Evolutionary conservation across 2,797 vertebrate species (phyloP).

Genomic region (Fistularia tabacaria): DNA sequence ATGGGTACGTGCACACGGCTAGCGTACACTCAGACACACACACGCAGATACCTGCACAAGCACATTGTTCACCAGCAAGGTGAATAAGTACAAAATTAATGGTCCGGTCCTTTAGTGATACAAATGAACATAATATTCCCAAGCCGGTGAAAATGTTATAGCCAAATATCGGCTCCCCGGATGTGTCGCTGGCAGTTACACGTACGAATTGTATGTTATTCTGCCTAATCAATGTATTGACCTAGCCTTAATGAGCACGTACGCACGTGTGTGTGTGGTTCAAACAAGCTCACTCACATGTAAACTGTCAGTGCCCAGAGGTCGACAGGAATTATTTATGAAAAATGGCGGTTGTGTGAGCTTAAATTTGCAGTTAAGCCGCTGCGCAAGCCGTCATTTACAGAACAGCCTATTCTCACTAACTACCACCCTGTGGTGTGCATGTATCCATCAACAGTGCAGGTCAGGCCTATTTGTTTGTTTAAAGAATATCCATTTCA

Average conservation of each 20-base stretch:
- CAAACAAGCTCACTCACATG: conserved; percentile 14
- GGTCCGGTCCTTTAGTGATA: conserved; percentile 44
- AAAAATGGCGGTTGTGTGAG: conserved; percentile 20
- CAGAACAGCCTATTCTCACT: conserved; percentile 24
- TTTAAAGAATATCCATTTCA: conserved; percentile 69
- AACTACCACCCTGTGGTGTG: conserved; percentile 42
- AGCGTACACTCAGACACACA: conserved; percentile 2
- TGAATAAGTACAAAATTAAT: conserved; percentile 57
- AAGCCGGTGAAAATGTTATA: conserved; percentile 48
- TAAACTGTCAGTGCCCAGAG: conserved; percentile 32
- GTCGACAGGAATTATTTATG: conserved; percentile 52
- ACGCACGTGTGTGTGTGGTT: conserved; percentile 9
- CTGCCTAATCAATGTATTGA: conserved; percentile 55
- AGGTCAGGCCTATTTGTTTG: conserved; percentile 56
- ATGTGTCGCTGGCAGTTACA: conserved; percentile 42
- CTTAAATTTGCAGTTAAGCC: conserved; percentile 52
- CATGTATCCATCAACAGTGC: conserved; percentile 40
- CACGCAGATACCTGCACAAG: conserved; percentile 11
- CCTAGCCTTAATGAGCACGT: conserved; percentile 40
- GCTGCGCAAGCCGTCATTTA: conserved; percentile 37
- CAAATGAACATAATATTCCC: conserved; percentile 62
- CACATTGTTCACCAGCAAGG: conserved; percentile 31
- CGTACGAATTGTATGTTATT: conserved; percentile 29
- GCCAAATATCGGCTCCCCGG: conserved; percentile 20
- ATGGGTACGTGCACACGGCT: background rate